Conservation (phyloP, 2,888 invertebrate species). For the Lasioglossum villosulum region DNA sequence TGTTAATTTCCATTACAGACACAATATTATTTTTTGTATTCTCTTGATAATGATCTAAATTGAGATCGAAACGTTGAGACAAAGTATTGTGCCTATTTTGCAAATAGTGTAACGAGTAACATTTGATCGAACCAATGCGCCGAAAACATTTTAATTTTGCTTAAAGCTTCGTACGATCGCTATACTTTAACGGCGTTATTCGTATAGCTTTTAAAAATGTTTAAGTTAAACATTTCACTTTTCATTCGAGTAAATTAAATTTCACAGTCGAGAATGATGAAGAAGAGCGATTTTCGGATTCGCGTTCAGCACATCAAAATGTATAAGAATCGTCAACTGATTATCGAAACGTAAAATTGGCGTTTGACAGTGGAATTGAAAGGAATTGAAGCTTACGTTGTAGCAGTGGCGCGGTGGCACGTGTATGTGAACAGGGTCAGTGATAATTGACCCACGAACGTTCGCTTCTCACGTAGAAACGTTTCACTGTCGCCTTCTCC, state of each 20-base stretch:
- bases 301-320: not conserved
- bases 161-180: too few species aligned
- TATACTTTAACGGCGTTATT: too few species aligned
- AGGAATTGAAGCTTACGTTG: conserved; percentile 27
- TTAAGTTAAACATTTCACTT: too few species aligned
- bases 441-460: conserved; percentile 54
- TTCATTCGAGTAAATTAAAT: not conserved
- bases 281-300: not conserved
- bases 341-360: not conserved
- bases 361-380: not conserved
- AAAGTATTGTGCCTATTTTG: too few species aligned
- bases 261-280: not conserved
- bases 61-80: too few species aligned
- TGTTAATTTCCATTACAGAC: too few species aligned
- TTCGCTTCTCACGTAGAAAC: conserved; percentile 47
- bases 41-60: too few species aligned
- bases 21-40: too few species aligned
- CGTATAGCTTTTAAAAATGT: too few species aligned
- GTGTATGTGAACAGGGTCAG: conserved; percentile 35
- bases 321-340: not conserved
- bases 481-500: conserved; percentile 55
- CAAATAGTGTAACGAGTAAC: too few species aligned
- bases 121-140: too few species aligned
- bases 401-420: conserved; percentile 4
- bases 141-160: too few species aligned